Base-by-base conservation (phyloP, 1,140 invertebrate genomes). In the Scaptomyza montana region DNA sequence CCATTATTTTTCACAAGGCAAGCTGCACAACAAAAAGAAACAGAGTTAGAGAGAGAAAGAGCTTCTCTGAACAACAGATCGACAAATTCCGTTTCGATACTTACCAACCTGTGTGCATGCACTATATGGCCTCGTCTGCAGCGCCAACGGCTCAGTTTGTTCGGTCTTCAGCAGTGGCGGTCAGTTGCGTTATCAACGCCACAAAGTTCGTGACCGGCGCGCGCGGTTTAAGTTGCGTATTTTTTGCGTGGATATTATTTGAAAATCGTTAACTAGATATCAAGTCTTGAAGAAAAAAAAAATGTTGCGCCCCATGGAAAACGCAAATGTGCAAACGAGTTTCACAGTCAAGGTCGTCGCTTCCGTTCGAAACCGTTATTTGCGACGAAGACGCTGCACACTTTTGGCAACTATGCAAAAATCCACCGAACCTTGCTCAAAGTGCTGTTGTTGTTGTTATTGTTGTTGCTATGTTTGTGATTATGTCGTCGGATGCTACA, bases 301-400 rank as follows among this genome's bases (percentile, higher is more conserved):
- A 82, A 90, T 90, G 87, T 53, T 64, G 45, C 36, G 70, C 67
- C 76, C 61, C 56, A 67, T 71, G 67, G 78, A 78, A 90, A 86
- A 78, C 80, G 56, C 47, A 84, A 89, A 84, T 84, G 46, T 39
- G 9, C 66, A 80, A 89, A 89, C 84, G 62, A 49, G 84, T 89
- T 89, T 89, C 84, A 89, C 79, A 89, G 84, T 89, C 84, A 89
- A 89, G 84, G 84, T 89, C 84, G 85, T 49, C 63, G 69, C 65
- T 89, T 86, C 81, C 81, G 80, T 59, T 50, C 64, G 10, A 47
- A 57, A 51, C 50, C 63, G 65, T 57, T 57, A 25, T 16, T n/a
- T 1, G n/a, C 36, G 39, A 39, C 36, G 36, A 9, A 46, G 12
- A 5, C 56, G 46, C 33, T 21, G 50, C 43, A 36, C 54, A 71